A percentile compares a stretch with the other conserved stretches of the same genome.
Conservation (phyloP, 1,140 invertebrate genomes). For the Pseudomyrmex pallidus region DNA sequence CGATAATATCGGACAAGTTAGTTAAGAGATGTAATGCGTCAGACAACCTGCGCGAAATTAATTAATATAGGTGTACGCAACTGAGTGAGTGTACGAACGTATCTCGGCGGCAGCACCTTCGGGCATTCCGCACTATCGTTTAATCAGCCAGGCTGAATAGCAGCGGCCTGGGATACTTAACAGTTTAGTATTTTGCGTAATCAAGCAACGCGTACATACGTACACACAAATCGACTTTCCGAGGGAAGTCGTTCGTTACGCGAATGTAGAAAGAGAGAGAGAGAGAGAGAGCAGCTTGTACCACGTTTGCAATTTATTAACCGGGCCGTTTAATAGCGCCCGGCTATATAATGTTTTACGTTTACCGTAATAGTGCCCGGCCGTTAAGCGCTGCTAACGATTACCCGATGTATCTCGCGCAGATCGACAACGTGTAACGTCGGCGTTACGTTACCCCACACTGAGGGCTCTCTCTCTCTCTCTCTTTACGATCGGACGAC, state of each 20-base stretch:
- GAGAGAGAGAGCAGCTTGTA: background rate
- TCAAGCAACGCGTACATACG: background rate
- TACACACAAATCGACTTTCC: background rate
- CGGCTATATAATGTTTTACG: conserved; percentile 47
- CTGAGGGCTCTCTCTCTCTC: too few relatives aligned
- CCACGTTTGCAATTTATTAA: conserved; percentile 37
- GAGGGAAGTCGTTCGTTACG: conserved; percentile 6
- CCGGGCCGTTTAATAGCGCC: conserved; percentile 41
- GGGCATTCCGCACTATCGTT: conserved; percentile 30
- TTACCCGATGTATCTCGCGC: conserved; percentile 45
- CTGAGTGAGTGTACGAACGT: conserved; percentile 18
- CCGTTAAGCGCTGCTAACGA: conserved; percentile 54
- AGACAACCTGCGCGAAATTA: conserved; percentile 52
- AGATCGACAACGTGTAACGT: conserved; percentile 30
- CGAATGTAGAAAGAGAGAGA: too few relatives aligned
- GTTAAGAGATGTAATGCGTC: background rate
- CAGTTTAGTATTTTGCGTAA: conserved; percentile 40
- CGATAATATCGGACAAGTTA: background rate
- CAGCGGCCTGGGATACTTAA: conserved; percentile 1
- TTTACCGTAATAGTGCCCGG: conserved; percentile 16
- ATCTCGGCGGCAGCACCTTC: conserved; percentile 9
- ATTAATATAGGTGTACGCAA: conserved; percentile 33
- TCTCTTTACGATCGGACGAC: conserved; percentile 52
- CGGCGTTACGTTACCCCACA: conserved; percentile 22
- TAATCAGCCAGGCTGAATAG: conserved; percentile 15